Percentiles rank a stretch among this genome's conserved stretches.
phyloP scores from a whole-genome alignment of 2,888 invertebrate genomes.

The Geophilus truncorum region DNA sequence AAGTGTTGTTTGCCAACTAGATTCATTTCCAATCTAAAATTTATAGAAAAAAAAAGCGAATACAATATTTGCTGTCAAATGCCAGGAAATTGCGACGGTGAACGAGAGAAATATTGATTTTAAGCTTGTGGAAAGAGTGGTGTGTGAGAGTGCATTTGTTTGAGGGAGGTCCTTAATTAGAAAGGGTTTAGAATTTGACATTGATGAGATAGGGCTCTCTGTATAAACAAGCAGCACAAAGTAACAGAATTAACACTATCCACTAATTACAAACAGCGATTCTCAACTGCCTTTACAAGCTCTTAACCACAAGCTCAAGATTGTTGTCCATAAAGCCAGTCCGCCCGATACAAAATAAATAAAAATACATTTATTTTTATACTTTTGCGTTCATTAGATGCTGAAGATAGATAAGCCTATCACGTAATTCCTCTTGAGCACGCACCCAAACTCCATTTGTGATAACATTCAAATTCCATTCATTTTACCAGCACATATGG shows the following conservation, averaged over 20 bases:
- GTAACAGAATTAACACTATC: conserved; percentile 20
- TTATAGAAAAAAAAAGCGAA: background rate
- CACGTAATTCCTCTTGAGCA: conserved; percentile 12
- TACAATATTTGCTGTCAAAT: background rate
- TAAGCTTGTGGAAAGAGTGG: background rate
- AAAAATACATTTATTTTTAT: background rate
- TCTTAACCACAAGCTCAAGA: conserved; percentile 13
- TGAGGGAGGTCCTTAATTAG: conserved; percentile 21
- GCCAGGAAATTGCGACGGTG: background rate
- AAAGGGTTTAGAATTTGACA: conserved; percentile 27
- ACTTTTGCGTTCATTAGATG: conserved; percentile 5
- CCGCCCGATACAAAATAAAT: background rate
- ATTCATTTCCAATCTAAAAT: background rate
- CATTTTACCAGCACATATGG: background rate
- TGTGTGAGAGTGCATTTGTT: background rate
- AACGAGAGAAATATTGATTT: background rate
- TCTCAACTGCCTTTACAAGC: background rate
- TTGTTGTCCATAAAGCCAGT: background rate
- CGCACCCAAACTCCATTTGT: conserved; percentile 21
- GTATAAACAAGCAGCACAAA: conserved; percentile 18
- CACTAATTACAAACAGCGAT: conserved; percentile 21
- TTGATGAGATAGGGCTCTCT: conserved; percentile 9
- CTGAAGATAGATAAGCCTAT: conserved; percentile 12
- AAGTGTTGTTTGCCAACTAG: background rate
- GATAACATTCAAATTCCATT: conserved; percentile 26